Evolutionary conservation across 2,113 vertebrate species (phyloP), one percentile per base, ranked within the genome.

Genomic region (Notarius lentiginosus): DNA sequence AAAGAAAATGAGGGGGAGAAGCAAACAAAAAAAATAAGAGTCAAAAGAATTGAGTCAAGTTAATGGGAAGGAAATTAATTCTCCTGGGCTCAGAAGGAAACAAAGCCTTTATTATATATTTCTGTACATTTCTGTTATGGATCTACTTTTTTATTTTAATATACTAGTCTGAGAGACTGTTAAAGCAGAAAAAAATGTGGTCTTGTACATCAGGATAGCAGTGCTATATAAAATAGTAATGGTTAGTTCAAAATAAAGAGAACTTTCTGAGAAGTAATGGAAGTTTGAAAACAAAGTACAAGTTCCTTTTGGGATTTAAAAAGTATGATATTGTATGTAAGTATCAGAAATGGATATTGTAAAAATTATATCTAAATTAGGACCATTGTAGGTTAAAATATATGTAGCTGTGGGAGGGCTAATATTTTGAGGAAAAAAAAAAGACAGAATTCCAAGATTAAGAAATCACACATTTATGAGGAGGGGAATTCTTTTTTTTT

Each of bases 1-100:
- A 34, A 83, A 76, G 77, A 84, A 55, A 34, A 87, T 58, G 72
- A 79, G 24, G 41, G 41, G 41, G 41, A 51, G 75, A 82, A 58
- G 66, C 41, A 66, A 75, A 77, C 41, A 66, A 47, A 30, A 60
- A 53, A 60, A 5, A 10, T 24, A 84, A 51, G 55, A 84, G 73
- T 24, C 41, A 49, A 15, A 63, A 60, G 18, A 12, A 47, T 34
- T 56, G 34, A 66, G 49, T 81, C 47, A 24, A 61, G 30, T 49
- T 82, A 82, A 51, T 51, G 34, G 79, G 63, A 66, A 61, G 61
- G 49, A 68, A 41, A 72, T 9, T 9, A 70, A 68, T 7, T 83
- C 73, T 79, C 84, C 18, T 58, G 63, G 81, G 22, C 22, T 80
- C 76, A 56, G 51, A 53, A 41, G 12, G 34, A 56, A 27, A 49